Base-by-base conservation (phyloP, 92 coral and sea anemone genomes). In the Porites lobata region DNA sequence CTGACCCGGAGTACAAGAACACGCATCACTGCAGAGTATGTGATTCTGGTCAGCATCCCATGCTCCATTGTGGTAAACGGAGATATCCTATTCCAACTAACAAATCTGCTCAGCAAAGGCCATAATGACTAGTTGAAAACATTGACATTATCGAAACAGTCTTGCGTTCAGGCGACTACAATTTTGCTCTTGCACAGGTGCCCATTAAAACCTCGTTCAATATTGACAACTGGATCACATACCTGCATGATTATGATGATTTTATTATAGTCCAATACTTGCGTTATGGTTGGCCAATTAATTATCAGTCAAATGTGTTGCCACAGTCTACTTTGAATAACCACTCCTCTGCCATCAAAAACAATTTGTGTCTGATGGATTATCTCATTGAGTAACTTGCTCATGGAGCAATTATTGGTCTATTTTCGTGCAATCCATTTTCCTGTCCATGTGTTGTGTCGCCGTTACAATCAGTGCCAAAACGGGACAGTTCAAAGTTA, bases 221-320 rank as follows among this genome's bases (percentile, higher is more conserved):
- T 66, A 1, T 80, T 9, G 38, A 24, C 19, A 50, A 12, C 21
- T 87, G 91, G 91, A 26, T 20, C 51, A 15, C 9, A 26, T 88
- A 81, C 32, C 91, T 88, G 67, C 69, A 81, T 69, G 68, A 26
- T 64, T 88, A 88, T 50, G 82, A 81, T 32, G 91, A 88, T 62
- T 22, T 71, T 18, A 61, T 81, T 82, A 66, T 88, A 17, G 61
- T 88, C 3, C 80, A 81, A 4, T 81, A 52, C 62, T 74, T 88
- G 26, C 83, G 78, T 81, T 88, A 53, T 38, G 91, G 87, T 81
- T 88, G 91, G 87, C 87, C 91, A 9, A 87, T 80, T 20, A 88
- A 81, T 63, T 70, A 15, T 43, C 57, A 19, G 6, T 54, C 54
- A 18, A 50, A 43, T 3, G 59, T 61, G 21, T 8, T 51, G 51